Conservation (phyloP, 2,888 invertebrate genomes). For the Gari tellinella region DNA sequence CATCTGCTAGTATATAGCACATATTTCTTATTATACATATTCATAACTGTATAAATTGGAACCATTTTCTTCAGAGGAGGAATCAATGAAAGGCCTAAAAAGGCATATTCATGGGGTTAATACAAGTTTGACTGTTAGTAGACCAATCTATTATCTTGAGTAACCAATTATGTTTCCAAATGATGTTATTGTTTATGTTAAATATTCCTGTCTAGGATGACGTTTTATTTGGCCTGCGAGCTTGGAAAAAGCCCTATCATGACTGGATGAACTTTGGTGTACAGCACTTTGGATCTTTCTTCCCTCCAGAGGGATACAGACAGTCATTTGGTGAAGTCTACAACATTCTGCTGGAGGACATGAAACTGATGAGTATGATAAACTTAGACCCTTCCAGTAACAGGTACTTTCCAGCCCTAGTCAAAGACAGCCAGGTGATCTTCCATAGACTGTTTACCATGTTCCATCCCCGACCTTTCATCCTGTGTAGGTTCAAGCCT, state of each 20-base stretch:
- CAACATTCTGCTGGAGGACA: background rate
- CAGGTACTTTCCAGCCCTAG: constrained; percentile 77
- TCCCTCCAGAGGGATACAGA: constrained; percentile 58
- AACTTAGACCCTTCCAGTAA: constrained; percentile 66
- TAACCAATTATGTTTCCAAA: no score
- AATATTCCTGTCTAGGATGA: no score
- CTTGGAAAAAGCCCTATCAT: constrained; percentile 69
- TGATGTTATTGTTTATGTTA: no score
- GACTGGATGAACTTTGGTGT: constrained; percentile 74
- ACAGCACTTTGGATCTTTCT: constrained; percentile 72
- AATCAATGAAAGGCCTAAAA: no score
- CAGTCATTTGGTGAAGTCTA: constrained; percentile 1
- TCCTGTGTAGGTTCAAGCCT: constrained; percentile 80
- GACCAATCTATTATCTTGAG: no score
- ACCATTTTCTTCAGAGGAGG: no score
- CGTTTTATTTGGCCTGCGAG: constrained; percentile 67
- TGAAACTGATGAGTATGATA: background rate
- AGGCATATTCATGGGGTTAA: no score
- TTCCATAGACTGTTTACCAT: constrained; percentile 78
- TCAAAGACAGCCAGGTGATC: constrained; percentile 60
- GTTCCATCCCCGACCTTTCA: constrained; percentile 83
- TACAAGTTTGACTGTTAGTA: no score
- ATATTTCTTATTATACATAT: no score
- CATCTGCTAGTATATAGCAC: no score
- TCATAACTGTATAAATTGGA: no score